Conservation (phyloP, 1,140 invertebrate species). For the Euwallacea similis region DNA sequence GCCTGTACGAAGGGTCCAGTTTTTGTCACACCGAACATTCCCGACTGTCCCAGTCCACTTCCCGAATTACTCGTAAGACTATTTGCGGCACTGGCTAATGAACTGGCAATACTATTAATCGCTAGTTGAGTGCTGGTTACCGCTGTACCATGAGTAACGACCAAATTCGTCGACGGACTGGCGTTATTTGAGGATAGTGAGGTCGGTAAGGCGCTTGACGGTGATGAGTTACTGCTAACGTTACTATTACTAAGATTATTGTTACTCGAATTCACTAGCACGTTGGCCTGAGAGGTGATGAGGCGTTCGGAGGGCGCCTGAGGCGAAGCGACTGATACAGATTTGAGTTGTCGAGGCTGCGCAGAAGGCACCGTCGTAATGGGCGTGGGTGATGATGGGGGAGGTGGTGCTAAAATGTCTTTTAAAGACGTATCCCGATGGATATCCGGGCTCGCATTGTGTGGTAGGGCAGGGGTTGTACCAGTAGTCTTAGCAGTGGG, state of each 20-base stretch:
- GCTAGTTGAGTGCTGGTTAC: conserved; percentile 23
- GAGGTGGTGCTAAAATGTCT: conserved; percentile 16
- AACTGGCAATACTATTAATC: conserved; percentile 29
- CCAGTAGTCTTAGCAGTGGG: conserved; percentile 18
- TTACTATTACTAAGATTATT: conserved; percentile 34
- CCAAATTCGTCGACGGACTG: not conserved
- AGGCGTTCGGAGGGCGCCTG: conserved; percentile 11
- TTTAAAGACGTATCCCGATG: not conserved
- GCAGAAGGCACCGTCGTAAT: conserved; percentile 22
- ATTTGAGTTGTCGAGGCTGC: conserved; percentile 12
- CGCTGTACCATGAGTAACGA: not conserved
- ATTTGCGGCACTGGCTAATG: conserved; percentile 25
- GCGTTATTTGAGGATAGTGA: conserved; percentile 27
- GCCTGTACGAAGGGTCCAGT: not conserved
- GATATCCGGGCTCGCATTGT: no score
- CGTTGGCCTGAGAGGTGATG: conserved; percentile 38
- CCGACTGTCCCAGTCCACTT: not conserved
- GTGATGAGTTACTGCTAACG: conserved; percentile 37
- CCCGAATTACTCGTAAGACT: conserved; percentile 9
- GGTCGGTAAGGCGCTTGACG: conserved; percentile 47
- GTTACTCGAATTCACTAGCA: conserved; percentile 39
- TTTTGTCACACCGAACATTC: conserved; percentile 6
- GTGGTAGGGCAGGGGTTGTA: not conserved
- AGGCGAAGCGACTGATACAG: not conserved
- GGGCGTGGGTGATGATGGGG: not conserved